Conservation (phyloP, 2,113 vertebrate genomes). For the Crotophaga sulcirostris region DNA sequence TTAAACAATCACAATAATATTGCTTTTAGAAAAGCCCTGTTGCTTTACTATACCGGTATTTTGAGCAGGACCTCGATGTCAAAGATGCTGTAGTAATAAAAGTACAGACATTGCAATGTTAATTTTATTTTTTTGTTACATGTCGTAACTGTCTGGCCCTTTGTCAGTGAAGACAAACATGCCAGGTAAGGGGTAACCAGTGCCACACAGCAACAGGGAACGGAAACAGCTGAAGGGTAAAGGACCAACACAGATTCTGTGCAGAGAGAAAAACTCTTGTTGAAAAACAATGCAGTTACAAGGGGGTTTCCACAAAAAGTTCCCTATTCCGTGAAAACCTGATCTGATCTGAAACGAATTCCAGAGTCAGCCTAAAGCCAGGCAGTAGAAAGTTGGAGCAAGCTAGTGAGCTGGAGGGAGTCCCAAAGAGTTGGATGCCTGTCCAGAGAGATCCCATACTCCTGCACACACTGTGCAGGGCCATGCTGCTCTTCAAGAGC, state of each 20-base stretch:
- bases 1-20: conserved; percentile 1
- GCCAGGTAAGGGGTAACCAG: background rate
- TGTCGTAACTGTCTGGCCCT: background rate
- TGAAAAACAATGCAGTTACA: background rate
- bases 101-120: background rate
- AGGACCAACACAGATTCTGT: background rate
- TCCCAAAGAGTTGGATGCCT: background rate
- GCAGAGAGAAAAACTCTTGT: background rate
- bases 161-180: background rate
- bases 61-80: background rate
- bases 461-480: background rate
- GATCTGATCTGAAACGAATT: background rate
- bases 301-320: background rate
- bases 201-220: background rate
- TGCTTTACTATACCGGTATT: background rate
- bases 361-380: background rate
- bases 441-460: background rate
- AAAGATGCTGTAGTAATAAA: background rate
- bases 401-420: background rate
- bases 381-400: background rate
- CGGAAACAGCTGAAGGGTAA: background rate
- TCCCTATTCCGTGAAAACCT: background rate
- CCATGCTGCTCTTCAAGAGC: background rate
- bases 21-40: background rate
- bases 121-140: background rate